Evolutionary conservation across 2,888 invertebrate genomes (phyloP).

Genomic region (Sipha maydis): DNA sequence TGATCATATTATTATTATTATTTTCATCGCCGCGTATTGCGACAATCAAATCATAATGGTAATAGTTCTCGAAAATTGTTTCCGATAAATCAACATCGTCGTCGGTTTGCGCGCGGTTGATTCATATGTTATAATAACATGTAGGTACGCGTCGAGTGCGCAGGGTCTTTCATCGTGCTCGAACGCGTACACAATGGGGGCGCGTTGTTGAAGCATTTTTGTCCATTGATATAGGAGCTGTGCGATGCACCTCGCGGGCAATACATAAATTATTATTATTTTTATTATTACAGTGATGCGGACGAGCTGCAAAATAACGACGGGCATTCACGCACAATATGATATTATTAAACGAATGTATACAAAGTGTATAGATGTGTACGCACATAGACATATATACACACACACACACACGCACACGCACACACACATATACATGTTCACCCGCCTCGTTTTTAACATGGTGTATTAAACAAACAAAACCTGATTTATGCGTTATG

Average conservation of each 20-base stretch:
- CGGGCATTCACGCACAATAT: background rate
- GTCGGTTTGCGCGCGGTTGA: background rate
- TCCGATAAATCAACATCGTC: constrained; percentile 50
- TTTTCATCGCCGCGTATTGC: background rate
- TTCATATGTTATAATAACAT: background rate
- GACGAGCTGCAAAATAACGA: background rate
- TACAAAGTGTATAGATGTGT: background rate
- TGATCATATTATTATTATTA: background rate
- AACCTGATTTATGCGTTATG: constrained; percentile 51
- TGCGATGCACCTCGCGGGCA: background rate
- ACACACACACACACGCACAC: too few relatives aligned
- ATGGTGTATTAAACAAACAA: constrained; percentile 36
- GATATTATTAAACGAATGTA: background rate
- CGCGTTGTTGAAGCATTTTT: background rate
- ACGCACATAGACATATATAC: too few relatives aligned
- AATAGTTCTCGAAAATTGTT: constrained; percentile 47
- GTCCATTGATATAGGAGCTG: constrained; percentile 5
- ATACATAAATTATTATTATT: background rate
- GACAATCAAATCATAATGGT: background rate
- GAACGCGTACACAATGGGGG: constrained; percentile 14
- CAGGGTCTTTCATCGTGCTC: constrained; percentile 3
- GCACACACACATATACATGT: too few relatives aligned
- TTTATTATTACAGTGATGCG: background rate
- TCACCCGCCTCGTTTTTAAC: constrained; percentile 15
- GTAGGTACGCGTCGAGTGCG: background rate